Base-by-base conservation (phyloP, 2,797 vertebrate genomes). In the Sebastes hubbsi region DNA sequence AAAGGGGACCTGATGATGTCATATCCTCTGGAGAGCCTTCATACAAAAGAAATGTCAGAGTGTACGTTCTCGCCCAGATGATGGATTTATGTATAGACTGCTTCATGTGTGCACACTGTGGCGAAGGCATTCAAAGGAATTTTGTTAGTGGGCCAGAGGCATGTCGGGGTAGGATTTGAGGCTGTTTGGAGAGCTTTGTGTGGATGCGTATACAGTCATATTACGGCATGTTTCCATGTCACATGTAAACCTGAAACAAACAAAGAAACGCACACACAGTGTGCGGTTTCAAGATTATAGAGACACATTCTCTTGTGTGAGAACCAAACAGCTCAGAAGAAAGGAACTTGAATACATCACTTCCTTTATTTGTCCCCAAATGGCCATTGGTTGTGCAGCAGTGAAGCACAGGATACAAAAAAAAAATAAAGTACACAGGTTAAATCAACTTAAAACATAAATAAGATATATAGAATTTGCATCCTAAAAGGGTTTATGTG, bases 1-100 rank as follows among this genome's bases (percentile, higher is more conserved):
- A 91, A 91, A 89, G 77, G 61, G 61, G 25, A 70, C 36, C 14
- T 11, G 64, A 10, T 92, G 91, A 94, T 83, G 91, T 92, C 91
- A 94, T 52, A 81, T 93, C 92, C 93, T 93, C 67, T 75, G 73
- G 84, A 76, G 68, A 83, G 67, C 55, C 70, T 34, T 78, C 82
- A 62, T 8, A 91, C 91, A 93, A 94, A 90, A 75, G 78, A 72
- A 72, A 82, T 20, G 80, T 90, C 81, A 77, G 55, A 49, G 69
- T 77, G 49, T 34, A 56, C 61, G 2, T 75, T 83, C 55, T 80
- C 55, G 5, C 55, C 42, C 27, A 77, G 82, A 71, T 89, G 91
- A 93, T 84, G 78, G 87, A 92, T 93, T 90, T 77, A 80, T 70
- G 78, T n/a, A 72, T 65, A 75, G 59, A 54, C 70, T 64, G 49